Percentiles rank a stretch among this genome's conserved stretches.
phyloP scores from a whole-genome alignment of 92 coral and sea anemone species.

The Ricordea florida region DNA sequence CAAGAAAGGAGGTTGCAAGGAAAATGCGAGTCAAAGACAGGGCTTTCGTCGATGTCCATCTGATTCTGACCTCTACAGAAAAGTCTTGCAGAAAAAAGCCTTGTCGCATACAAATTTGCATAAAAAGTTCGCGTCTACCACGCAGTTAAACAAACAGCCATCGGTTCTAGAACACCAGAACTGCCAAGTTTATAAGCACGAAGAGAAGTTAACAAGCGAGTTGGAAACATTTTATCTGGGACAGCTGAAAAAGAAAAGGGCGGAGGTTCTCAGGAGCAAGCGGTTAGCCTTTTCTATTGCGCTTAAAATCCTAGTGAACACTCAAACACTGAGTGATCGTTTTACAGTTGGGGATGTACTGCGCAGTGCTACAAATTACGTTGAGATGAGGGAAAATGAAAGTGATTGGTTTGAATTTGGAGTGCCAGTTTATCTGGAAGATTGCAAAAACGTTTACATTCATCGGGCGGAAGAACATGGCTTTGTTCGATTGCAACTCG shows the following conservation, averaged over 20 bases:
- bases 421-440: constrained; percentile 75
- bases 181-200: constrained; percentile 27
- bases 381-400: constrained; percentile 62
- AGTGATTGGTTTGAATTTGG: constrained; percentile 76
- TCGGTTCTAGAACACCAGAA: not conserved
- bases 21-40: not conserved
- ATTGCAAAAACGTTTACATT: constrained; percentile 31
- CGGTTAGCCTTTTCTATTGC: constrained; percentile 69
- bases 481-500: constrained; percentile 66
- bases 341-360: constrained; percentile 62
- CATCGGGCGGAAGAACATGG: constrained; percentile 84
- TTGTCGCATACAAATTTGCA: constrained; percentile 23
- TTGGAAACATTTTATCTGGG: constrained; percentile 55
- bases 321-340: constrained; percentile 70
- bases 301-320: constrained; percentile 67
- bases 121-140: constrained; percentile 7
- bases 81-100: constrained; percentile 14
- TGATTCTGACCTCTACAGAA: constrained; percentile 30
- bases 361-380: constrained; percentile 39
- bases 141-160: constrained; percentile 34
- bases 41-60: constrained; percentile 19
- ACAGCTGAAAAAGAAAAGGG: constrained; percentile 50
- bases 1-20: not conserved
- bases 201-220: constrained; percentile 68
- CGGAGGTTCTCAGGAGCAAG: constrained; percentile 48